Evolutionary conservation across 2,888 invertebrate genomes (phyloP), one percentile per base, ranked within the genome.

Genomic region (Choristoneura rosaceana): DNA sequence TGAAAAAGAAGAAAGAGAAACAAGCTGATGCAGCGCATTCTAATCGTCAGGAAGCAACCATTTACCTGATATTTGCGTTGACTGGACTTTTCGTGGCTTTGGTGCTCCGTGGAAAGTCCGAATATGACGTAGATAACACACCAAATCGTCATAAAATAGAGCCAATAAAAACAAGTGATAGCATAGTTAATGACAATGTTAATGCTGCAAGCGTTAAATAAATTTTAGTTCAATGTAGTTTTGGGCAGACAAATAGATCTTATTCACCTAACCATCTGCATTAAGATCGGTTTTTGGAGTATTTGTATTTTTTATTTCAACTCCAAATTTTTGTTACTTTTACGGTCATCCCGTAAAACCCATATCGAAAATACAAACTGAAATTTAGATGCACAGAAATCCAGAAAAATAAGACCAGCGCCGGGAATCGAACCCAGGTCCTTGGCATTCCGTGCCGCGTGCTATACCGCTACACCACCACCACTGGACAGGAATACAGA

Each of bases 51-150:
- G 93, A 93, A 78, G 52, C 77, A 7, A 59, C 85, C 0, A 50
- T 93, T 14, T 87, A 85, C 52, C 1, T 86, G 2, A 67, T 90
- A 52, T 76, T 88, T 75, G 77, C 75, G 15, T 1, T 90, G 15
- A 78, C 80, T 2, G 76, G 81, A 1, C 43, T 88, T 1, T 89
- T 93, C 69, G 0, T 86, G 1, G 68, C 83, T 2, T 47, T 89
- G 0, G 82, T 85, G 14, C 33, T 82, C 1, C 82, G 86, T 67
- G 92, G 91, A 0, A 81, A 78, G n/a, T 9, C 80, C 1, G 81
- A 92, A 69, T 92, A 90, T 76, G 93, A 93, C 73, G 47, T 63
- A 17, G 83, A 87, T 70, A 75, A 2, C 10, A 79, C 73, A 4
- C n/a, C 45, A 33, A 70, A n/a, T 10, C 25, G 55, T 38, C 38